Evolutionary conservation across 2,888 invertebrate genomes (phyloP).

Genomic region (Athalia rosae): DNA sequence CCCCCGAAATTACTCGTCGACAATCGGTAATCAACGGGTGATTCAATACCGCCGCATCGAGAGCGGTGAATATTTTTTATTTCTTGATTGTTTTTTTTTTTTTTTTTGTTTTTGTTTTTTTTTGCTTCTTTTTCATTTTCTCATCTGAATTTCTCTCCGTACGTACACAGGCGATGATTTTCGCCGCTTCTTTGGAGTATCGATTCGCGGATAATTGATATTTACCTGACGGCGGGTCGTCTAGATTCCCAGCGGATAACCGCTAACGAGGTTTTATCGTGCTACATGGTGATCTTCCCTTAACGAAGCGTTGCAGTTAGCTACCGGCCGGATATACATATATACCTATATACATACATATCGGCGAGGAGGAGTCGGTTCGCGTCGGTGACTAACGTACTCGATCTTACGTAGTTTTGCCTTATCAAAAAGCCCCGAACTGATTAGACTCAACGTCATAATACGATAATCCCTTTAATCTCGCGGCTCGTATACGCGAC

Average conservation of each 20-base stretch:
- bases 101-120: too few relatives aligned
- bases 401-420: too few relatives aligned
- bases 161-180: background rate
- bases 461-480: background rate
- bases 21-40: background rate
- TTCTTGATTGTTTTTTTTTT: too few relatives aligned
- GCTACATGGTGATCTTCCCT: conserved; percentile 5
- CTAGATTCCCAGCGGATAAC: conserved; percentile 14
- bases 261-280: conserved; percentile 16
- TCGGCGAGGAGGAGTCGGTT: too few relatives aligned
- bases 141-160: too few relatives aligned
- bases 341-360: too few relatives aligned
- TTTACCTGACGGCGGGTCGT: background rate
- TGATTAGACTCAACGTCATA: too few relatives aligned
- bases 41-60: background rate
- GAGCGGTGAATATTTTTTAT: background rate
- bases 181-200: background rate
- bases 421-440: too few relatives aligned
- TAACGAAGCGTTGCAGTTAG: conserved; percentile 23
- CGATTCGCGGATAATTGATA: conserved; percentile 6
- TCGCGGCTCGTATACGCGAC: background rate
- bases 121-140: too few relatives aligned
- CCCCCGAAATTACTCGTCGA: background rate
- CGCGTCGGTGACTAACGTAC: too few relatives aligned
- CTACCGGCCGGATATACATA: too few relatives aligned